Base-by-base conservation (phyloP, 2,797 vertebrate genomes). In the Microctenopoma steveboyesi region DNA sequence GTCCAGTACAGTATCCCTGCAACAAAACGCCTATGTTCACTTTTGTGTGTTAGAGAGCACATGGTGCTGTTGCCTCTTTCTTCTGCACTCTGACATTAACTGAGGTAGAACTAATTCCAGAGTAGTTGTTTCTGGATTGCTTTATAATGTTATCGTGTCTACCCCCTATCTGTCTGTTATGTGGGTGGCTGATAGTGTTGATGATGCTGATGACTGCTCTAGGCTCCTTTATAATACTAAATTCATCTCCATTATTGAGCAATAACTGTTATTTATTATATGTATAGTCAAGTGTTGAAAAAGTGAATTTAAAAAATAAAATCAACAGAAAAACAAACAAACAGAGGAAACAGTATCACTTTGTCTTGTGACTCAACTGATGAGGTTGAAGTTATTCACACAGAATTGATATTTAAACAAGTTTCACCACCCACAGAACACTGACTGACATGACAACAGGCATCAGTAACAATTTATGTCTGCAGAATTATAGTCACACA, bases 201-300 rank as follows among this genome's bases (percentile, higher is more conserved):
- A 22, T 22, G 22, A 22, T 22, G 30, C 50, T 51, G 62, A 35
- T 35, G 27, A 65, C 22, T 49, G 47, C 48, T 78, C 14, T 60
- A 46, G 64, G 65, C 62, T 54, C 47, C 50, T 49, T 62, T 53
- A 50, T 14, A 83, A 77, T 58, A 72, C 62, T 76, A 51, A 18
- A 47, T 61, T 74, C 49, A 47, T 78, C 42, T 55, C 69, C 56
- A 45, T 67, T 30, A 55, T 52, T 28, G 55, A 72, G 54, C 59
- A 80, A 64, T 69, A 74, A 59, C 56, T 12, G 11, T 47, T 48
- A 40, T 16, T 64, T 4, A 22, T 48, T 6, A 54, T 70, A 37
- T 53, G 47, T 46, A 7, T 28, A 37, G 30, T 60, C 56, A 33
- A 27, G 40, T 43, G 37, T 51, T 56, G 2, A 22, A 22, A 22